These are phyloP conservation scores for Elephas maximus DNA, from an alignment of 2,113 vertebrate species.

Conservation along the genomic window DNA sequence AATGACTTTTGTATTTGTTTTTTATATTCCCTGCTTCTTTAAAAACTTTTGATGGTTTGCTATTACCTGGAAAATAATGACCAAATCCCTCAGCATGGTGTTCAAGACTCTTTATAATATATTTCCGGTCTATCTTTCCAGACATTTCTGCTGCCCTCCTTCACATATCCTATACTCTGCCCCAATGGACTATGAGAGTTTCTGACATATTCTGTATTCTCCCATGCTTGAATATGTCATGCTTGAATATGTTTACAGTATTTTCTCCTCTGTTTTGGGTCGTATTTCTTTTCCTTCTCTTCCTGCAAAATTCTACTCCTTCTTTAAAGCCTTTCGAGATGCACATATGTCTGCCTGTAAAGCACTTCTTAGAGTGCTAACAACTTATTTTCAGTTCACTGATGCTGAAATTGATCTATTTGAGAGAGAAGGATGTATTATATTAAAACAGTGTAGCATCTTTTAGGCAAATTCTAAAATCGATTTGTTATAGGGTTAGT, in stretches of 20 bases:
- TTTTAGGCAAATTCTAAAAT: constrained; percentile 52
- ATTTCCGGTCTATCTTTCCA: neutral
- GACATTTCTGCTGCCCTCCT: neutral
- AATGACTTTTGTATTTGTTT: constrained; percentile 1
- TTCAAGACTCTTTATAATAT: neutral
- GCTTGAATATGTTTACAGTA: neutral
- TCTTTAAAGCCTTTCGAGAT: constrained; percentile 42
- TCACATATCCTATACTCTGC: neutral
- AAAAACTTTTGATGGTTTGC: neutral
- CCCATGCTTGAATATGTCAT: neutral
- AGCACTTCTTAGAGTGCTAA: neutral
- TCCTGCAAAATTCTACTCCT: constrained; percentile 10
- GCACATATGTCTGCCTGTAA: neutral
- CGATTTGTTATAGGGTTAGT: neutral
- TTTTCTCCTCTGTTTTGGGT: neutral
- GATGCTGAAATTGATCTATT: neutral
- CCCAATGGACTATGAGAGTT: neutral
- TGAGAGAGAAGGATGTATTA: neutral
- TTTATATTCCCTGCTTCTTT: neutral
- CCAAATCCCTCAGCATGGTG: neutral
- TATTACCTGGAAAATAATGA: neutral
- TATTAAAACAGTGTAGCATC: neutral
- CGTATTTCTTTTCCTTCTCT: constrained; percentile 6
- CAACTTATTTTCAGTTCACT: neutral
- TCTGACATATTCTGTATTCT: neutral